Evolutionary conservation across 2,797 vertebrate genomes (phyloP), one percentile per base, ranked within the genome.

Genomic region (Thunnus albacares): DNA sequence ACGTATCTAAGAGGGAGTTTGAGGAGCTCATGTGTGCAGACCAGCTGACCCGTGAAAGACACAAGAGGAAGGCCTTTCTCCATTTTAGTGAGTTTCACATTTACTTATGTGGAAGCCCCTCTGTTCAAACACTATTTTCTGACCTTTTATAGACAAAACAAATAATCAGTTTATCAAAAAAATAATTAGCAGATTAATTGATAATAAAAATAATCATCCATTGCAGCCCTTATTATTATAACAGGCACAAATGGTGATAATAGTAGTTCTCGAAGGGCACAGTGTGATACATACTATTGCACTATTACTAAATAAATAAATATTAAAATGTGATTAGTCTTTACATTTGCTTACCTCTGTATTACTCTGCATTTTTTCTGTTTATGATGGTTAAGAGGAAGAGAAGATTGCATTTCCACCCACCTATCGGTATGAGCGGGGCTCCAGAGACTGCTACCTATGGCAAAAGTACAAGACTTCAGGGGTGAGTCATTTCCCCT

Each of bases 381-480:
- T 85, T 78, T 86, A 24, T 85, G 77, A 10, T 14, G 83, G n/a
- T 95, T 86, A 92, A 97, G 96, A 94, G 94, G 96, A 97, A 80
- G 95, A 96, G 87, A 96, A 96, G 90, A 96, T 97, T 66, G 70
- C 93, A 1, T 97, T 97, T 88, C 96, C 96, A 69, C 96, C 96
- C 30, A 97, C 96, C 26, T 96, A 96, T 73, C 96, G 96, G n/a
- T 97, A 97, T 79, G 96, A 97, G 58, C 92, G 96, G 9, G 96
- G 96, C 79, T 96, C 96, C 22, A 93, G 96, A 77, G 95, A 96
- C 86, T 95, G 94, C 60, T 97, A 97, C 85, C 92, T 96, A 2
- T 96, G 96, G 95, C 96, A 97, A 66, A 97, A 97, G 88, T 96
- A 96, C 92, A 97, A 96, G 91, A 95, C 95, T 18, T 96, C 96